Percentiles rank a stretch among this genome's conserved stretches.
These are phyloP conservation scores for Menidia menidia DNA, from an alignment of 2,797 vertebrate species.

Conservation along the genomic window DNA sequence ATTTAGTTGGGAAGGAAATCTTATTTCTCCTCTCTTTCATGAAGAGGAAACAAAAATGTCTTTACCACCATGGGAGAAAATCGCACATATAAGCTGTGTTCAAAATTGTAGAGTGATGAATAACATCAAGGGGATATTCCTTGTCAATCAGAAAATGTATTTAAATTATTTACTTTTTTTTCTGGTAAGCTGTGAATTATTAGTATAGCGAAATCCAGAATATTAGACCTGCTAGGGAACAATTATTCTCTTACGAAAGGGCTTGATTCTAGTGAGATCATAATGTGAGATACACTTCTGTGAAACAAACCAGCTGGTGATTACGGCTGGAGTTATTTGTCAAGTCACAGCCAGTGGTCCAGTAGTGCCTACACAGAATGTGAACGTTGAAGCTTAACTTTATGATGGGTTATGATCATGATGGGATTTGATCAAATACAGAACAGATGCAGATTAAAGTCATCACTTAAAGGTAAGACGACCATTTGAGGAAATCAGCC, in stretches of 20 bases:
- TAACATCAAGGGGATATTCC: too few species aligned
- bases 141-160: too few species aligned
- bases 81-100: not conserved
- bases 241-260: not conserved
- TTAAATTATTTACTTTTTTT: too few species aligned
- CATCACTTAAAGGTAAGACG: not conserved
- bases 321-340: not conserved
- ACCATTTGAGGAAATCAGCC: not conserved
- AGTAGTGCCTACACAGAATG: not conserved
- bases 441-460: not conserved
- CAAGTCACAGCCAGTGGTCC: not conserved
- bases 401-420: not conserved
- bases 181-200: too few species aligned
- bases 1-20: not conserved
- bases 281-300: not conserved
- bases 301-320: not conserved
- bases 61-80: not conserved
- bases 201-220: not conserved
- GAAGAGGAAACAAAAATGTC: conserved; percentile 16
- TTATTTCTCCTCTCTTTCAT: not conserved
- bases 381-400: not conserved
- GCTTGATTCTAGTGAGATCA: not conserved
- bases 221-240: not conserved
- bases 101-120: not conserved
- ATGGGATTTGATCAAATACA: not conserved